These are phyloP conservation scores for Pocillopora grandis DNA, from an alignment of 92 coral and sea anemone genomes.

Conservation along the genomic window DNA sequence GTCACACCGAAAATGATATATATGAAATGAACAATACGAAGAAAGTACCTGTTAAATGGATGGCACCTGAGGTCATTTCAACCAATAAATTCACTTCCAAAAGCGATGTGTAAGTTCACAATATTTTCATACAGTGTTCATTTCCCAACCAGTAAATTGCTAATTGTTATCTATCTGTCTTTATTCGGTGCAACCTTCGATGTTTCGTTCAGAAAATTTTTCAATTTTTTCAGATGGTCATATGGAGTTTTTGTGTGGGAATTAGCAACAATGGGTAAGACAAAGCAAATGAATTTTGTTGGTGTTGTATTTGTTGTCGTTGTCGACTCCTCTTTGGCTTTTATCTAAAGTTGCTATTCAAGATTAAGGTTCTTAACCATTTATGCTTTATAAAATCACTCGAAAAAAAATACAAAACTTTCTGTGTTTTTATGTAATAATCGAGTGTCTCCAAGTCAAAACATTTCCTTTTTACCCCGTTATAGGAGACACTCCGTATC, in stretches of 20 bases:
- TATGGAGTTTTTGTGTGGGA: slow-evolving; percentile 20
- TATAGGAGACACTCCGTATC: slow-evolving; percentile 19
- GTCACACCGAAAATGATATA: background rate
- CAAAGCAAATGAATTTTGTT: background rate
- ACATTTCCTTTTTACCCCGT: background rate
- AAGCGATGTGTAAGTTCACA: slow-evolving; percentile 8
- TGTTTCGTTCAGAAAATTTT: too few relatives aligned
- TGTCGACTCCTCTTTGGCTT: background rate
- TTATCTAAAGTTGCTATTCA: too few relatives aligned
- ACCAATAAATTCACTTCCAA: background rate
- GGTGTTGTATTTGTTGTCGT: background rate
- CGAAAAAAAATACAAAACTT: too few relatives aligned
- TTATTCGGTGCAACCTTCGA: too few relatives aligned
- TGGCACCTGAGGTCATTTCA: background rate
- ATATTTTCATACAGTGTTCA: too few relatives aligned
- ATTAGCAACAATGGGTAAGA: slow-evolving; percentile 25
- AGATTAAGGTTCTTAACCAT: too few relatives aligned
- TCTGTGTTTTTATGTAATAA: background rate
- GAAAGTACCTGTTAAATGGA: background rate
- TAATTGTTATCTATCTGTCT: too few relatives aligned
- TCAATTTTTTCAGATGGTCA: slow-evolving; percentile 16
- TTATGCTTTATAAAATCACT: too few relatives aligned
- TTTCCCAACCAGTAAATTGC: too few relatives aligned
- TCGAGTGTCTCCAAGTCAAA: background rate
- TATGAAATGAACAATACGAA: background rate